Evolutionary conservation across 2,113 vertebrate genomes (phyloP), one percentile per base, ranked within the genome.

Genomic region (Ochotona curzoniae): DNA sequence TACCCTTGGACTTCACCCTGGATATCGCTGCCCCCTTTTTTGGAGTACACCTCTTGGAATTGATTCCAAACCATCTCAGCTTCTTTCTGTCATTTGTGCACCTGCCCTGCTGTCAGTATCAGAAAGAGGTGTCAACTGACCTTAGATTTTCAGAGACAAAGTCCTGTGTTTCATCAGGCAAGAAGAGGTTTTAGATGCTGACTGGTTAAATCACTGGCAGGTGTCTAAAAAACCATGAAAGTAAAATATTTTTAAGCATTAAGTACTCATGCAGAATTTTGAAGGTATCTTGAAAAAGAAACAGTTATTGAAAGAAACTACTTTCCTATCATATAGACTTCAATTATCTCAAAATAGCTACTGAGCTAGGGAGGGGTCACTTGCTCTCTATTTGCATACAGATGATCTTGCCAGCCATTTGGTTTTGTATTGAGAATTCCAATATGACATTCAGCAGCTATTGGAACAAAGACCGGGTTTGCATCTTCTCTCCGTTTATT

Each of bases 311-410:
- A 93, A 90, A 93, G 63, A 93, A 94, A 75, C 47, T 63, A 79
- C 63, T 93, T 78, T 94, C 64, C 83, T 89, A 8, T 51, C 64
- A 32, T 71, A 30, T 88, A 94, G 86, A 67, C 23, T 95, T 96
- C 91, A 88, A 15, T 96, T 84, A 94, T 94, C 93, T 96, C 93
- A 87, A 85, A 94, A 96, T 95, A 95, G 95, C 82, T 90, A 44
- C 44, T 63, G 63, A 87, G 70, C 84, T 47, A 57, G 79, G 54
- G 90, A 88, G 93, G 91, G 85, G 71, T 95, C 82, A 21, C 70
- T 95, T 67, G n/a, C 35, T 94, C 86, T 85, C 15, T 81, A 84
- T 96, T 92, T 92, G 92, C 86, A 85, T 96, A 78, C 35, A 76
- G 94, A 96, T 81, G 76, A 95, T 92, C 69, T 89, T 38, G 80